Evolutionary conservation across 2,888 invertebrate species (phyloP), one percentile per base, ranked within the genome.

Genomic region (Oxycera nigricornis): DNA sequence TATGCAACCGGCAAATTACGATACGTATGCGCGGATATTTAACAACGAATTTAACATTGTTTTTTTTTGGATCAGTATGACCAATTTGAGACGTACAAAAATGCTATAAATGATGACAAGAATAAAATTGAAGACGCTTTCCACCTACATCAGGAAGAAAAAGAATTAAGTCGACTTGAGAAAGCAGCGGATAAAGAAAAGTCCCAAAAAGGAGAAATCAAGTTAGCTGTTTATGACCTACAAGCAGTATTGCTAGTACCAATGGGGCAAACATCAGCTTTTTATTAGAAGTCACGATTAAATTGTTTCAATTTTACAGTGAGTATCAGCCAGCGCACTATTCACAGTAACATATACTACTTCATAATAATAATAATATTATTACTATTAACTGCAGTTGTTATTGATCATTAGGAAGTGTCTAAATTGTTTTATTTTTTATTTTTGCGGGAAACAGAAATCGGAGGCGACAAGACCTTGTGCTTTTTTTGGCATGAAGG

Each of bases 11-110:
- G 50, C 50, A n/a, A 50, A 17, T 50, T 35, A 35, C 11, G 35
- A 35, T 35, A 11, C 35, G 35, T 50, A 50, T 50, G 50, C 9
- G n/a, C 50, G 50, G n/a, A 50, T 50, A 50, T 50, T 50, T 17
- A 50, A 50, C 20, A 50, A 50, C n/a, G 50, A 50, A 50, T 50
- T 17, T 50, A 50, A 17, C n/a, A 50, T 50, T 17, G 74, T 35
- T 35, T 74, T 74, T 68, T 52, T 61, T 41, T 30, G 30, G 70
- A 68, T 41, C 74, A 74, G 50, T 74, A 68, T 24, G 70, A 74
- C 57, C 68, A 74, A 70, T 74, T 55, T 39, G 74, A 74, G 50
- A 55, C 39, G 61, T 74, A 68, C 30, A 57, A 68, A 67, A 74
- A 74, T 68, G 74, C 62, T 59, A 26, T 67, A 67, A 62, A 52